Evolutionary conservation across 2,888 invertebrate species (phyloP), one percentile per base, ranked within the genome.

Genomic region (Patella ulyssiponensis): DNA sequence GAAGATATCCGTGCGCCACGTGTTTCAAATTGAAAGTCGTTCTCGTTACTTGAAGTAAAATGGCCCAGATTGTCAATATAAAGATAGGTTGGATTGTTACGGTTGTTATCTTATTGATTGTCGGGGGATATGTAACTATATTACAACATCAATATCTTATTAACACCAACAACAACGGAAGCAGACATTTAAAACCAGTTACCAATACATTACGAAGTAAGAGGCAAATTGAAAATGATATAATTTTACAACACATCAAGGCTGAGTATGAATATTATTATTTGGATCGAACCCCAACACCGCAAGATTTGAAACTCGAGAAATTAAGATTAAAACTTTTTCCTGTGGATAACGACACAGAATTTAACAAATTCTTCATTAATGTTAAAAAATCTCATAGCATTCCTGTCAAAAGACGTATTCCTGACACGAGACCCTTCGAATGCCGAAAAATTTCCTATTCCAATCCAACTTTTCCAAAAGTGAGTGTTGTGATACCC

Each of bases 401-500:
- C 20, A 23, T 71, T 51, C 20, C 76, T 17, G 56, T 76, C 71
- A 52, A 58, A 14, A 54, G 76, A 71, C n/a, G 15, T 14, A 76
- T 76, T 73, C 69, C 76, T 5, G 76, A 76, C 64, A 73, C 73
- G 1, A 44, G 76, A 7, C 76, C 76, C 7, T 76, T 56, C 52
- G 76, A 73, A 54, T 76, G 73, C 64, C 56, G 73, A 44, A 76
- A 76, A 54, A 69, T 76, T 20, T 52, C 56, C 0, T 52, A 72
- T 20, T 58, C 73, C 58, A 52, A 52, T n/a, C 58, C 76, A 64
- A 51, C 79, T 14, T 72, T 76, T 53, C 76, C 79, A 52, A 15
- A 71, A 5, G 78, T 75, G 27, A 71, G 70, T 54, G 76, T 79
- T 27, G 70, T 79, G n/a, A 79, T 79, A 27, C 79, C 79, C 5